phyloP scores from a whole-genome alignment of 30 jellyfish, hydroid and myxozoan genomes.

The Hydractinia symbiolongicarpus region DNA sequence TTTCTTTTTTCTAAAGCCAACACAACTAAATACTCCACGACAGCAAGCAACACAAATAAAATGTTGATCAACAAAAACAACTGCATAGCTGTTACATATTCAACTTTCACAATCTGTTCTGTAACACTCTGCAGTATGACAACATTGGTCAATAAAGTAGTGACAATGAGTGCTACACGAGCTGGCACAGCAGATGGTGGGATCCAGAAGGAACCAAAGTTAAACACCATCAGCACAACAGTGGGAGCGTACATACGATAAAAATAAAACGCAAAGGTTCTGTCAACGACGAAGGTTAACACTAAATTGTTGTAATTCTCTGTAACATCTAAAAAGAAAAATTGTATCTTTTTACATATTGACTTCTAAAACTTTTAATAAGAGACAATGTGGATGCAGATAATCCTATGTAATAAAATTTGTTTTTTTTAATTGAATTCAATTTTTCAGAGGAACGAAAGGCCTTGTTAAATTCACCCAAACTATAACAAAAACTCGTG shows the following conservation, averaged over 20 bases:
- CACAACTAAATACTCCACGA: too few species aligned
- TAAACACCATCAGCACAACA: neutral
- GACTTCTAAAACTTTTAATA: too few species aligned
- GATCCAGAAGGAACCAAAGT: conserved; percentile 15
- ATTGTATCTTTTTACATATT: too few species aligned
- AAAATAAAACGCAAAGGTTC: neutral
- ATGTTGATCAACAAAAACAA: neutral
- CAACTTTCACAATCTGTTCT: neutral
- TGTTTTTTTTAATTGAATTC: too few species aligned
- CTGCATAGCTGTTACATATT: conserved; percentile 9
- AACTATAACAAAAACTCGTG: too few species aligned
- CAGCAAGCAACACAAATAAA: too few species aligned
- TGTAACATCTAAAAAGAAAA: neutral
- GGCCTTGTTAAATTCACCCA: too few species aligned
- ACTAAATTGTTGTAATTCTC: neutral
- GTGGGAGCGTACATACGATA: conserved; percentile 2
- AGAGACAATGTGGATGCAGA: too few species aligned
- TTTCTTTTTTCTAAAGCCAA: too few species aligned
- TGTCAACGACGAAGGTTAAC: neutral
- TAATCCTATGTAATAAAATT: too few species aligned
- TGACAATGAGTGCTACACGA: neutral
- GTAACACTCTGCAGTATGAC: conserved; percentile 1
- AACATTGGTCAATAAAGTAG: neutral
- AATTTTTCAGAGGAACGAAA: too few species aligned
- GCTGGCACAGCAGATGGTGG: conserved; percentile 12